Base-by-base conservation (phyloP, 2,888 invertebrate species). In the Acanthacorydalis orientalis region DNA sequence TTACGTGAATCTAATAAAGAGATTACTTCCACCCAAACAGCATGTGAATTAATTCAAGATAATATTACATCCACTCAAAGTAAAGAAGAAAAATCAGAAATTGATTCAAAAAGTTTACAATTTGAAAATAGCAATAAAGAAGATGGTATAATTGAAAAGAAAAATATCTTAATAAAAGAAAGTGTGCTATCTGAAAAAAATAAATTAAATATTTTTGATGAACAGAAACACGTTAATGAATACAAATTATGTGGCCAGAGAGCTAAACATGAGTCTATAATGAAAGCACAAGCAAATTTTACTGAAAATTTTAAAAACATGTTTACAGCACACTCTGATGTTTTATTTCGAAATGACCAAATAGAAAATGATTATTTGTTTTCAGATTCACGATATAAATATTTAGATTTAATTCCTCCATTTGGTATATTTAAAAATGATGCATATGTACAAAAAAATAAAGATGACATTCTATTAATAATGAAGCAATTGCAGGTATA, bases 331-430 rank as follows among this genome's bases (percentile, higher is more conserved):
- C 23, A 23, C 23, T 23, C 23, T 4, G 23, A 23, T 23, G 6
- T 23, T 23, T 23, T 23, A 23, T 23, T 23, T 23, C 2, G 6
- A 23, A 23, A 56, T 11, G 44, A 55, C 43, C 55, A 51, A 35
- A 51, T 55, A 7, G 57, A 60, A 12, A 64, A 64, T 7, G 57
- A 60, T 23, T 70, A 64, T 52, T 56, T 73, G 23, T 73, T 73
- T 49, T 61, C 65, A 1, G 60, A 63, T 42, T 60, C 62, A 11
- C 60, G 73, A 41, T 67, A 68, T 47, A 62, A 62, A 40, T 73
- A 70, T 57, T 54, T 73, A 23, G 67, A 72, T 51, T 64, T 64
- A 53, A 70, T 72, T 68, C 69, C 69, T 2, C 71, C 71, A 0
- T 70, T 65, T 53, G 63, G 64, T 42, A 31, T 42, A 8, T 12